A percentile compares a stretch with the other conserved stretches of the same genome.
phyloP scores from a whole-genome alignment of 2,113 vertebrate species.

The Melanocharis versteri region DNA sequence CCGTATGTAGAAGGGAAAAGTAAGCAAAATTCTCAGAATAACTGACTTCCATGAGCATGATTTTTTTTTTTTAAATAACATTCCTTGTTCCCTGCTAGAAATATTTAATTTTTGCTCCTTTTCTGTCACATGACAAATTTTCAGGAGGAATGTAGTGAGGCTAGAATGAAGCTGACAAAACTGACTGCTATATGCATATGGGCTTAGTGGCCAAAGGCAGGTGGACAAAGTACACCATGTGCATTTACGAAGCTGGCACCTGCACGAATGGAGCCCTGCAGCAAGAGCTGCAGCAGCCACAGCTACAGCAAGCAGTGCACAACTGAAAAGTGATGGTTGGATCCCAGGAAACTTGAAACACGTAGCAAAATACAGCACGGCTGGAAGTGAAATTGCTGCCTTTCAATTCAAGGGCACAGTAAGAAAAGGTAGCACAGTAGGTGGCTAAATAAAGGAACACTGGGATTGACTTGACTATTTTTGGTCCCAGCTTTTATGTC shows the following conservation, averaged over 20 bases:
- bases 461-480: not conserved
- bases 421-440: not conserved
- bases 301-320: not conserved
- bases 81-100: not conserved
- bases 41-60: not conserved
- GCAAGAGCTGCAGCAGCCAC: not conserved
- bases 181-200: fast-evolving
- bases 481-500: not conserved
- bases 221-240: not conserved
- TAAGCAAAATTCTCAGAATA: not conserved
- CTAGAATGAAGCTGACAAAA: not conserved
- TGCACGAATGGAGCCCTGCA: not conserved
- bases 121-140: not conserved
- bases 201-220: not conserved
- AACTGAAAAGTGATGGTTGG: not conserved
- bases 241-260: not conserved
- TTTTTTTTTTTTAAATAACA: not conserved
- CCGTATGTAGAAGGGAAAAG: not conserved
- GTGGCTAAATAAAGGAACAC: not conserved
- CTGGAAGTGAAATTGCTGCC: not conserved
- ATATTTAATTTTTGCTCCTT: not conserved
- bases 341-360: not conserved
- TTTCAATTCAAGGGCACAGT: not conserved
- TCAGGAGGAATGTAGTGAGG: not conserved
- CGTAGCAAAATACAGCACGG: not conserved